These are phyloP conservation scores for Dolomedes plantarius DNA, from an alignment of 2,888 invertebrate species.

Conservation along the genomic window DNA sequence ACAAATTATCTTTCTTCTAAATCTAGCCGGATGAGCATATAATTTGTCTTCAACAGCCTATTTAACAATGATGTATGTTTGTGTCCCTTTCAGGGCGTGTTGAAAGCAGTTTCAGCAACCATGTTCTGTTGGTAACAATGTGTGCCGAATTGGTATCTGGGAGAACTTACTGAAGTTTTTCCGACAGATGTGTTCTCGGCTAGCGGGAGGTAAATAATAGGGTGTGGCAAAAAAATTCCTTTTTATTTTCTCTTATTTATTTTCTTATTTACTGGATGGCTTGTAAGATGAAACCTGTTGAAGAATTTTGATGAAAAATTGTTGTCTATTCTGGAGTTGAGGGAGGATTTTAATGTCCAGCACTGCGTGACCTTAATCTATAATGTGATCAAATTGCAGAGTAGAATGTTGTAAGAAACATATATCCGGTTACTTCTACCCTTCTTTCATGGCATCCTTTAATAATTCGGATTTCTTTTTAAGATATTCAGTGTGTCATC, in stretches of 20 bases:
- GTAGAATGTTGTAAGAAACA: neutral
- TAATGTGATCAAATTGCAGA: neutral
- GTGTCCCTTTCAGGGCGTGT: neutral
- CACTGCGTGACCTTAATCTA: neutral
- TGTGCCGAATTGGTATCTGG: neutral
- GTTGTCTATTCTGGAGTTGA: neutral
- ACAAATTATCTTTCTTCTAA: too few relatives aligned
- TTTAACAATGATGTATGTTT: neutral
- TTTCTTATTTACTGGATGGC: neutral
- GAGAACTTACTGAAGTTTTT: too few relatives aligned
- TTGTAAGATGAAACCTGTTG: neutral
- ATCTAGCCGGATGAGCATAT: too few relatives aligned
- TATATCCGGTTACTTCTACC: too few relatives aligned
- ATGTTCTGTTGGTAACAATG: neutral
- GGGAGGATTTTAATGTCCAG: neutral
- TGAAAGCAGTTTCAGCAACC: neutral
- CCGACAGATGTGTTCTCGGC: neutral
- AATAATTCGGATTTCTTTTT: too few relatives aligned
- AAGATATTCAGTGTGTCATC: too few relatives aligned
- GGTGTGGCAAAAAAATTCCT: slow-evolving; percentile 1
- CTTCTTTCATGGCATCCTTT: too few relatives aligned
- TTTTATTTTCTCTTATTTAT: neutral
- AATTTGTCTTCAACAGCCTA: neutral
- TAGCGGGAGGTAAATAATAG: slow-evolving; percentile 15
- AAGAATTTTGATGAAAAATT: neutral